Base-by-base conservation (phyloP, 2,797 vertebrate species). In the Centropyge bicolor region DNA sequence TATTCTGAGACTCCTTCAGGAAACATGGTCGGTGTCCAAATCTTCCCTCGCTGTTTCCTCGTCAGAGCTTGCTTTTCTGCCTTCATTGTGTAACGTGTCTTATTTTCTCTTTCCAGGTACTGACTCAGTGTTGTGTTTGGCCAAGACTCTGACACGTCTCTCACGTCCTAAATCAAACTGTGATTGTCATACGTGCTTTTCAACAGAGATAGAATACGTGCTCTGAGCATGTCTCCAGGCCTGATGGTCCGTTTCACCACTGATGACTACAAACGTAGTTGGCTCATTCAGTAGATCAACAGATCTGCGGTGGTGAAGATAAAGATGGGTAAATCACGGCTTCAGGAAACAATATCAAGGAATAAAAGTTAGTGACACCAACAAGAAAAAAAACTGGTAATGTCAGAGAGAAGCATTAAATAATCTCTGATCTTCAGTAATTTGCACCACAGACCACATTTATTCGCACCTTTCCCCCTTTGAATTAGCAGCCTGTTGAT, bases 91-190 rank as follows among this genome's bases (percentile, higher is more conserved):
- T 35, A 24, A 59, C n/a, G 6, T 27, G 22, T 17, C n/a, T 16
- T 78, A n/a, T 27, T 17, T 14, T 40, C 6, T 35, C 27, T 36
- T 12, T 52, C 3, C 49, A 74, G 20, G 14, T 54, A 38, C 4
- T 60, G 49, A 76, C 56, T 56, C 27, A n/a, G 1, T 13, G 20
- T 24, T 76, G n/a, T 46, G n/a, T 24, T 66, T 52, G 20, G 12
- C 57, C 48, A 41, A 19, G 51, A 56, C 60, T 41, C 17, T 46
- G 14, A 45, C 45, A 69, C n/a, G 6, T 76, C 65, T 77, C 75
- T 55, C 76, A 78, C 35, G 36, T 62, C 27, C 19, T 31, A 9
- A 51, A 65, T 72, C 16, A 61, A 84, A 64, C 35, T 41, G 0
- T 17, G 7, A 46, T 17, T 62, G 19, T 8, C 56, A 31, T 17